Conservation (phyloP, 2,888 invertebrate genomes). For the Anarsia innoxiella region DNA sequence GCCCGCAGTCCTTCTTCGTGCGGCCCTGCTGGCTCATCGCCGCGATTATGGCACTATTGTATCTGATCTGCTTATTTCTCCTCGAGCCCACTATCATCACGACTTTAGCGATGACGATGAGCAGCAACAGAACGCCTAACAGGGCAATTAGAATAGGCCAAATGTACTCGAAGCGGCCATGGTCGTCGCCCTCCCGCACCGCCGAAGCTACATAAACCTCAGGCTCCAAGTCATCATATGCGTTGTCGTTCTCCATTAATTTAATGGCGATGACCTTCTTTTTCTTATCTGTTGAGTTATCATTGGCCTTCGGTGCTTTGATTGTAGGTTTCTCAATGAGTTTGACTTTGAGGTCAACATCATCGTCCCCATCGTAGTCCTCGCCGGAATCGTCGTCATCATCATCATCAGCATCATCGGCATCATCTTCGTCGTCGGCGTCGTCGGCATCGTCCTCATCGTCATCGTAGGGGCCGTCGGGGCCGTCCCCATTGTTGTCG, state of each 20-base stretch:
- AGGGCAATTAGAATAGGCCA: slow-evolving; percentile 77
- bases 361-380: slow-evolving; percentile 46
- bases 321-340: slow-evolving; percentile 39
- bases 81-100: slow-evolving; percentile 57
- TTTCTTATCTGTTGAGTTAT: slow-evolving; percentile 23
- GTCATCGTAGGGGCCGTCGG: slow-evolving; percentile 42
- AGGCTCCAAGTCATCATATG: slow-evolving; percentile 42
- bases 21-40: slow-evolving; percentile 71
- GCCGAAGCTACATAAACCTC: slow-evolving; percentile 45
- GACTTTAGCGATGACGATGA: slow-evolving; percentile 70
- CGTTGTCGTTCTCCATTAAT: slow-evolving; percentile 46
- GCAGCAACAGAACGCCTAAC: slow-evolving; percentile 71
- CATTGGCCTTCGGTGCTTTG: slow-evolving; percentile 3
- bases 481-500: slow-evolving; percentile 34
- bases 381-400: slow-evolving; percentile 49
- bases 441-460: slow-evolving; percentile 50
- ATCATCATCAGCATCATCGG: slow-evolving; percentile 35
- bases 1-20: slow-evolving; percentile 81
- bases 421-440: slow-evolving; percentile 43
- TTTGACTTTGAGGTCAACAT: slow-evolving; percentile 57
- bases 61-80: slow-evolving; percentile 54
- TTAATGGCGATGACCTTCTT: slow-evolving; percentile 51
- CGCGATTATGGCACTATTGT: slow-evolving; percentile 70
- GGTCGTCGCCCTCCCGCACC: slow-evolving; percentile 53
- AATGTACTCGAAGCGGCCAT: slow-evolving; percentile 67